These are phyloP conservation scores for Paedocypris sp. DNA, from an alignment of 2,113 vertebrate species.

Conservation along the genomic window DNA sequence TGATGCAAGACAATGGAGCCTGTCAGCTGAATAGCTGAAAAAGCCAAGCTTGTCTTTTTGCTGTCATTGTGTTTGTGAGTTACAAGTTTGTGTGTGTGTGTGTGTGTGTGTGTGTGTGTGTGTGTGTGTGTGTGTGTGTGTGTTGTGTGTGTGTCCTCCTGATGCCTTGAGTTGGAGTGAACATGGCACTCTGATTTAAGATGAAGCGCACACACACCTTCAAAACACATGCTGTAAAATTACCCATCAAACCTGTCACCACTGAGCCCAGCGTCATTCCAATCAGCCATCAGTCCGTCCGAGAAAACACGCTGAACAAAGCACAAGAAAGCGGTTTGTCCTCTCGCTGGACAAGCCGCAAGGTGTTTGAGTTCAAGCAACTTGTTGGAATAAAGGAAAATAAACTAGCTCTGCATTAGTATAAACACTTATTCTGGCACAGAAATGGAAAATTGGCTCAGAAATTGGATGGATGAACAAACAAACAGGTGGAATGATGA, in stretches of 20 bases:
- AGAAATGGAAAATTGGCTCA: too few species aligned
- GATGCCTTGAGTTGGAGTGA: constrained; percentile 14
- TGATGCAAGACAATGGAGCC: background rate
- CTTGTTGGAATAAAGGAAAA: too few species aligned
- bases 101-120: background rate
- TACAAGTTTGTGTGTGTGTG: background rate
- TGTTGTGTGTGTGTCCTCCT: background rate
- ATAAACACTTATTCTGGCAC: too few species aligned
- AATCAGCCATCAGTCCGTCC: constrained; percentile 10
- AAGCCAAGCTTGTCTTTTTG: background rate
- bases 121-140: background rate
- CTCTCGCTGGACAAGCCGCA: too few species aligned
- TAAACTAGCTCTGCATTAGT: too few species aligned
- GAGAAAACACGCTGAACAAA: too few species aligned
- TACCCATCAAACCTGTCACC: constrained; percentile 30
- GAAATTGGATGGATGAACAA: too few species aligned
- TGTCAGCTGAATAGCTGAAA: background rate
- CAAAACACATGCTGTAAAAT: constrained; percentile 33
- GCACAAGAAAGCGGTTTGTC: too few species aligned
- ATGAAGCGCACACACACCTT: constrained; percentile 28
- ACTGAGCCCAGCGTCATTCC: constrained; percentile 15
- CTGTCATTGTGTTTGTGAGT: background rate
- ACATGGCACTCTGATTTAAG: constrained; percentile 31
- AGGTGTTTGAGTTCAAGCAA: too few species aligned
- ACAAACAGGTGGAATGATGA: too few species aligned